Conservation (phyloP, 2,888 invertebrate species). For the Sinelater perroti region DNA sequence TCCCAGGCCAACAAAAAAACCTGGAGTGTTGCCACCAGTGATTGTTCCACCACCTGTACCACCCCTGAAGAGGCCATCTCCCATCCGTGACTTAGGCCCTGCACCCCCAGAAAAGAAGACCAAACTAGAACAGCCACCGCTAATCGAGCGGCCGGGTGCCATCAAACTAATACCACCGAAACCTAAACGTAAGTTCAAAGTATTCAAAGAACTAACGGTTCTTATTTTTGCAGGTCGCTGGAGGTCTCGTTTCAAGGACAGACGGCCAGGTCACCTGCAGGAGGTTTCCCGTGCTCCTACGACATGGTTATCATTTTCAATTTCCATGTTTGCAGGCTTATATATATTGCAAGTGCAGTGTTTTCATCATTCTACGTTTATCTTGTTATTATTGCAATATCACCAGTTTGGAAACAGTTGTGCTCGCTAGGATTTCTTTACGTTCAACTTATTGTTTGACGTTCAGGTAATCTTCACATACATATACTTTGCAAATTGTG, state of each 20-base stretch:
- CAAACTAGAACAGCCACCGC: conserved; percentile 67
- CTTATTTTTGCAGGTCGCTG: no score
- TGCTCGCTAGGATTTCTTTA: conserved; percentile 16
- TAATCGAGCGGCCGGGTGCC: conserved; percentile 80
- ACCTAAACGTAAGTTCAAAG: conserved; percentile 92
- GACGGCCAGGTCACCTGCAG: neutral
- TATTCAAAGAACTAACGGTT: no score
- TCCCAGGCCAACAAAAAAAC: conserved; percentile 72
- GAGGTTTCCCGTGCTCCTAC: no score
- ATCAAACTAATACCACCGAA: conserved; percentile 89
- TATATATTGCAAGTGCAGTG: conserved; percentile 20
- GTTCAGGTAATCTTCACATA: conserved; percentile 4
- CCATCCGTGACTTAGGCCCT: conserved; percentile 49
- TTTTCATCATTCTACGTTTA: neutral
- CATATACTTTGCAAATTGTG: neutral
- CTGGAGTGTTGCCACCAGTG: conserved; percentile 56
- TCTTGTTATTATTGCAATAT: conserved; percentile 15
- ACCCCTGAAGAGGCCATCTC: conserved; percentile 57
- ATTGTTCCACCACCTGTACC: conserved; percentile 53
- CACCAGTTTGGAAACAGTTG: conserved; percentile 21
- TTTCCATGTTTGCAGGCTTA: conserved; percentile 1
- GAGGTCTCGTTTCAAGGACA: neutral
- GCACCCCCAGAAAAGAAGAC: conserved; percentile 80
- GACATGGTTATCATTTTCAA: neutral
- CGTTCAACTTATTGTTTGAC: neutral